phyloP scores from a whole-genome alignment of 2,888 invertebrate species.

The Sacculina carcini region DNA sequence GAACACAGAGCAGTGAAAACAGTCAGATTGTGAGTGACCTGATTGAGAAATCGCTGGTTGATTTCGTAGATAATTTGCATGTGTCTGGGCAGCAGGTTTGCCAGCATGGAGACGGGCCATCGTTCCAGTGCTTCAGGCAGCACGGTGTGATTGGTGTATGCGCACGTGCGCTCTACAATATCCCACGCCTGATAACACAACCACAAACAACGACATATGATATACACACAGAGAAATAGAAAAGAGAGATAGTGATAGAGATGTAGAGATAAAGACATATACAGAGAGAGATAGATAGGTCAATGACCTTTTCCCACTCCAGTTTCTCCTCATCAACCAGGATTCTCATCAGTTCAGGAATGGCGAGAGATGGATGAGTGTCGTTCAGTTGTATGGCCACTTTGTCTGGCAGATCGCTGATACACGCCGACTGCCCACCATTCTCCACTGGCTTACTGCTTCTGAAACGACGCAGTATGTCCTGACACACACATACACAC shows the following conservation, averaged over 20 bases:
- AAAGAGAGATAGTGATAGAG: too few relatives aligned
- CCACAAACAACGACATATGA: too few relatives aligned
- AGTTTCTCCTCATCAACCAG: constrained; percentile 76
- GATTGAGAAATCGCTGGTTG: constrained; percentile 48
- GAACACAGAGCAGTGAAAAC: too few relatives aligned
- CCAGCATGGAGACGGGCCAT: constrained; percentile 71
- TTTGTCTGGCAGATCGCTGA: constrained; percentile 75
- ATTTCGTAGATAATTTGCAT: constrained; percentile 94
- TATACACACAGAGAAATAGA: too few relatives aligned
- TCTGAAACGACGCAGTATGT: constrained; percentile 88
- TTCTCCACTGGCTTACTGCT: constrained; percentile 82
- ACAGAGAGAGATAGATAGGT: too few relatives aligned
- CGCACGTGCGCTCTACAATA: constrained; percentile 58
- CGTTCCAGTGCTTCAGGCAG: constrained; percentile 89
- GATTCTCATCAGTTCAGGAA: constrained; percentile 88
- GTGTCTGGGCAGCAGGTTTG: constrained; percentile 72
- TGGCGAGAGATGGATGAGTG: constrained; percentile 91
- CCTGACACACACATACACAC: too few relatives aligned
- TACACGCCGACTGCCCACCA: constrained; percentile 55
- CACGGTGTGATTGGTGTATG: constrained; percentile 98
- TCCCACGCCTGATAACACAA: constrained; percentile 86
- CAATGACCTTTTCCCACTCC: constrained; percentile 43
- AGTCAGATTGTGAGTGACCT: constrained; percentile 18
- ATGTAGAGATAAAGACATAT: too few relatives aligned
- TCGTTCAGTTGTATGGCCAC: constrained; percentile 93